Conservation (phyloP, 2,113 vertebrate species). For the Myotis lucifugus region DNA sequence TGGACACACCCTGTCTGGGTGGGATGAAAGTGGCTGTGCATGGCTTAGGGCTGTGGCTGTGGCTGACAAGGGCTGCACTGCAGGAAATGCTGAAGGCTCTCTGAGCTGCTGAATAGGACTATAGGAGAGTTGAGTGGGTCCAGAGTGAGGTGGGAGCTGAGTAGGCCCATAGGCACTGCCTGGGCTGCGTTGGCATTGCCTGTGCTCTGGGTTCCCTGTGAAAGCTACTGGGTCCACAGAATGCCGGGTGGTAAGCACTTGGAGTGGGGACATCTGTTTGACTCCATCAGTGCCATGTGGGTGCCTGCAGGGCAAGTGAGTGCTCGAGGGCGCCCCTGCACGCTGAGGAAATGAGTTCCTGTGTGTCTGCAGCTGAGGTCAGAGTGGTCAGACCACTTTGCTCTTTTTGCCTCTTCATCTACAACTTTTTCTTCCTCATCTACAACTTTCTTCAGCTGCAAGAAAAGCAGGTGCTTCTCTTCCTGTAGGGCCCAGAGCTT, state of each 20-base stretch:
- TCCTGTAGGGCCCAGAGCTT: slow-evolving; percentile 92
- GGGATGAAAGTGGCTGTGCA: slow-evolving; percentile 91
- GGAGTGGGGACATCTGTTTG: slow-evolving; percentile 91
- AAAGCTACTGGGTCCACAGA: slow-evolving; percentile 87
- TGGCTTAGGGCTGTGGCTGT: slow-evolving; percentile 88
- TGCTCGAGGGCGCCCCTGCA: slow-evolving; percentile 92
- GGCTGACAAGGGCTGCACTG: slow-evolving; percentile 92
- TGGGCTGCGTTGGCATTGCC: slow-evolving; percentile 88
- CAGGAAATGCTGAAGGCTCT: slow-evolving; percentile 91
- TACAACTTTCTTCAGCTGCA: slow-evolving; percentile 94
- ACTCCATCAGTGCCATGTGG: slow-evolving; percentile 87
- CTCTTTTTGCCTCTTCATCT: slow-evolving; percentile 88
- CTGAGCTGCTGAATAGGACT: slow-evolving; percentile 90
- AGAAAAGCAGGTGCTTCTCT: slow-evolving; percentile 93
- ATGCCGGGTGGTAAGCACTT: slow-evolving; percentile 90
- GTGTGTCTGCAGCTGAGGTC: slow-evolving; percentile 91
- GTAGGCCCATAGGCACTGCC: slow-evolving; percentile 76
- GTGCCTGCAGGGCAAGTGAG: slow-evolving; percentile 87
- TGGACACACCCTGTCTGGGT: slow-evolving; percentile 87
- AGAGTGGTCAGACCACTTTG: slow-evolving; percentile 93
- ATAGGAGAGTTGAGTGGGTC: slow-evolving; percentile 84
- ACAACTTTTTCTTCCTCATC: slow-evolving; percentile 91
- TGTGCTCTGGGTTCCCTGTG: slow-evolving; percentile 88
- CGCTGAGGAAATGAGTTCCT: slow-evolving; percentile 90
- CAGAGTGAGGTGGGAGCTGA: slow-evolving; percentile 88